These are phyloP conservation scores for Drosophila diplacantha DNA, from an alignment of 2,888 invertebrate species.

Conservation along the genomic window DNA sequence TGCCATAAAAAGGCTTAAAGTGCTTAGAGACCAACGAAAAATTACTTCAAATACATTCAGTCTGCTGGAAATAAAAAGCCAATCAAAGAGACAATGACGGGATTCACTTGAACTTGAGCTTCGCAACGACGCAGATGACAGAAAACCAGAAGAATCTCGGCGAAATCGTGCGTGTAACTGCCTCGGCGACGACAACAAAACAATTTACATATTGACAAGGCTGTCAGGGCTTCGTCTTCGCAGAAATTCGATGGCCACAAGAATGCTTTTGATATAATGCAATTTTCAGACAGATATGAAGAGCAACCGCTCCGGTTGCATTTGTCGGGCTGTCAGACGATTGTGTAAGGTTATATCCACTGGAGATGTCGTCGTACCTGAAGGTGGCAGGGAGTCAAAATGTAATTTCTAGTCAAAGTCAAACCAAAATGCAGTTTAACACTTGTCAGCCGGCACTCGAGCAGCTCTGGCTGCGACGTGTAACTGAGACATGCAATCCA, in stretches of 20 bases:
- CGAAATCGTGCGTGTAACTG: slow-evolving; percentile 65
- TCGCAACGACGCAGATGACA: slow-evolving; percentile 30
- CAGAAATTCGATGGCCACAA: slow-evolving; percentile 57
- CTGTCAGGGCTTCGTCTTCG: slow-evolving; percentile 57
- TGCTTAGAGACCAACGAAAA: slow-evolving; percentile 33
- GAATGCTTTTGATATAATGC: slow-evolving; percentile 69
- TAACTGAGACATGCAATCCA: slow-evolving; percentile 66
- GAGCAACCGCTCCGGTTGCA: slow-evolving; percentile 57
- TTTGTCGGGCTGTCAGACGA: slow-evolving; percentile 65
- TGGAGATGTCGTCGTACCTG: slow-evolving; percentile 54
- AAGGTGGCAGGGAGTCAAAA: slow-evolving; percentile 49
- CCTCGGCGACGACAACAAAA: slow-evolving; percentile 45
- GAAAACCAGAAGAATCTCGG: slow-evolving; percentile 38
- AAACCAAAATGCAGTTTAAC: slow-evolving; percentile 70
- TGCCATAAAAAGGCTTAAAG: slow-evolving; percentile 62
- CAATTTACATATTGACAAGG: slow-evolving; percentile 71
- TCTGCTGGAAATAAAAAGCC: slow-evolving; percentile 41
- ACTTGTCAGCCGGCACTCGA: slow-evolving; percentile 44
- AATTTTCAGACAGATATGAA: slow-evolving; percentile 55
- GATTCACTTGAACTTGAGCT: slow-evolving; percentile 65
- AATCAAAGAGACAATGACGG: slow-evolving; percentile 47
- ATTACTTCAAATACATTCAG: slow-evolving; percentile 34
- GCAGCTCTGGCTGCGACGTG: slow-evolving; percentile 42
- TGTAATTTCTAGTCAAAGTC: slow-evolving; percentile 60
- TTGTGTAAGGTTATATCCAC: slow-evolving; percentile 52